A percentile compares a stretch with the other conserved stretches of the same genome.
Evolutionary conservation across 2,797 vertebrate species (phyloP).

Genomic region (Phataginus tetradactyla): DNA sequence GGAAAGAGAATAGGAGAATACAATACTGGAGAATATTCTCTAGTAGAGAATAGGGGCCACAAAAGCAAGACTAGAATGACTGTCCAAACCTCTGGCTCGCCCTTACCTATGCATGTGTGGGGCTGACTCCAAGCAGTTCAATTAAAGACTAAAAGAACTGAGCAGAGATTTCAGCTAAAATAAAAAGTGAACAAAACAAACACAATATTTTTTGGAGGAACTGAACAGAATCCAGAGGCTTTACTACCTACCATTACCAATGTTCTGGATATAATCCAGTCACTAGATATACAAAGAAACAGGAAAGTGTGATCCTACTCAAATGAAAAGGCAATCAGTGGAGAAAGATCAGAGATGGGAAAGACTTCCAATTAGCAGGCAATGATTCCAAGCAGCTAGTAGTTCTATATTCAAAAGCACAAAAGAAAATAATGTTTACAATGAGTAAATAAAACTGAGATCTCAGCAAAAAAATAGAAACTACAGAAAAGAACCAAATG

Average conservation of each 20-base stretch:
- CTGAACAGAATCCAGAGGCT: neutral
- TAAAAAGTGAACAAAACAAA: constrained; percentile 10
- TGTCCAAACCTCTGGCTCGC: neutral
- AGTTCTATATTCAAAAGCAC: neutral
- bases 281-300: neutral
- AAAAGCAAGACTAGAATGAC: neutral
- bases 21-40: too few relatives aligned
- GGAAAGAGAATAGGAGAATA: neutral
- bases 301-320: neutral
- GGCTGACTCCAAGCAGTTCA: neutral
- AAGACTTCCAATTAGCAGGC: neutral
- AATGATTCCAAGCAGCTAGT: neutral
- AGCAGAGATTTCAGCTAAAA: neutral
- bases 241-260: neutral
- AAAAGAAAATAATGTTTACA: neutral
- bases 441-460: neutral
- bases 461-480: neutral
- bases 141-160: neutral
- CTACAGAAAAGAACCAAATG: neutral
- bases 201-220: neutral
- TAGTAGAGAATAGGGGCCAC: neutral
- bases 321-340: neutral
- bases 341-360: neutral
- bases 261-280: neutral
- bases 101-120: neutral